These are phyloP conservation scores for Eilema griseolum DNA, from an alignment of 2,888 invertebrate genomes.

Conservation along the genomic window DNA sequence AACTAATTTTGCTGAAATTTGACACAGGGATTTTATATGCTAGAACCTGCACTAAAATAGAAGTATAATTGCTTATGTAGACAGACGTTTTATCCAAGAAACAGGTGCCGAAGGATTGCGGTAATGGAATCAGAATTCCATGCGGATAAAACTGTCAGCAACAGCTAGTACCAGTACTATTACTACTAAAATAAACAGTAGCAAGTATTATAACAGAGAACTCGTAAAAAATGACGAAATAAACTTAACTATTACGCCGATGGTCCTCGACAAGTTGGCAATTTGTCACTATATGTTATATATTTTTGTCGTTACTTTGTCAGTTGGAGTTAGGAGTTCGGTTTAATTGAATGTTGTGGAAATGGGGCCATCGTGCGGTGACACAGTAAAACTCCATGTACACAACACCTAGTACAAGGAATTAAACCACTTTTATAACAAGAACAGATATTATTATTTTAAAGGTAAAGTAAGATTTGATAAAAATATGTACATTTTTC, in stretches of 20 bases:
- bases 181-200: background rate
- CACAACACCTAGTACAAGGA: background rate
- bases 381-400: background rate
- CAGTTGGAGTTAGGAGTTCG: conserved; percentile 4
- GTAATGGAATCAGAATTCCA: no score
- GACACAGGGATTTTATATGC: no score
- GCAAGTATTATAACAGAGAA: background rate
- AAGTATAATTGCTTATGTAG: no score
- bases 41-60: no score
- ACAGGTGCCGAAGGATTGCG: no score
- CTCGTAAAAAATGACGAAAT: conserved; percentile 11
- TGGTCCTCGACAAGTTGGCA: background rate
- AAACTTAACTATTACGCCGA: conserved; percentile 12
- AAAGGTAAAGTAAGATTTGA: background rate
- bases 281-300: conserved; percentile 11
- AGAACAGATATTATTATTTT: background rate
- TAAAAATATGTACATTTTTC: no score
- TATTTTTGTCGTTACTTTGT: conserved; percentile 10
- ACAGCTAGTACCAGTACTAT: no score
- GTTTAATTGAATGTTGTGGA: background rate
- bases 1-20: no score
- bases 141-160: no score
- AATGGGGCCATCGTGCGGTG: background rate
- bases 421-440: background rate
- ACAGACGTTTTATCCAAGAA: no score